These are phyloP conservation scores for Rhaphigaster nebulosa DNA, from an alignment of 2,888 invertebrate species.

Conservation along the genomic window DNA sequence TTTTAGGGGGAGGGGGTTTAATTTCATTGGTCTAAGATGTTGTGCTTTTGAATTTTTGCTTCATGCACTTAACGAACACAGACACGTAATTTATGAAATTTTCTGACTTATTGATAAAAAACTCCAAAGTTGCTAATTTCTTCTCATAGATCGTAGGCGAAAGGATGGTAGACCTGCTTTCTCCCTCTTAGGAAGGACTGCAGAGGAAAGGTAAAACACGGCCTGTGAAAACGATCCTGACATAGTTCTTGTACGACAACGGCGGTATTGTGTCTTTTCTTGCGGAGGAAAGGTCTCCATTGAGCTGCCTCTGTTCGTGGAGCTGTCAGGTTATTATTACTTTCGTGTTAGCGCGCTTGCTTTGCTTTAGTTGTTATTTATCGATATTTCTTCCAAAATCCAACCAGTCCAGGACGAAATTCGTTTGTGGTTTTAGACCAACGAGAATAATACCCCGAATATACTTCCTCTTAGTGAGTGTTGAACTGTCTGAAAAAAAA, in stretches of 20 bases:
- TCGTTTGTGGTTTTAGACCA: neutral
- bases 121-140: neutral
- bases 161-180: conserved; percentile 28
- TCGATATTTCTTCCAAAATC: neutral
- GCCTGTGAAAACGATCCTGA: conserved; percentile 20
- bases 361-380: neutral
- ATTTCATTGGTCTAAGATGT: too few species aligned
- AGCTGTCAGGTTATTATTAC: neutral
- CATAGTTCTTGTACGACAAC: neutral
- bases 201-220: conserved; percentile 27
- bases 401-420: neutral
- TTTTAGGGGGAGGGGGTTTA: neutral
- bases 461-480: too few species aligned
- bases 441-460: too few species aligned
- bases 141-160: neutral
- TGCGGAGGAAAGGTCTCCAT: neutral
- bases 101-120: too few species aligned
- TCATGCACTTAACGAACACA: too few species aligned
- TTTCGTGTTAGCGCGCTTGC: neutral
- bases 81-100: too few species aligned
- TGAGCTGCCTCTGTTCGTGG: neutral
- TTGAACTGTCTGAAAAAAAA: too few species aligned
- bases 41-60: too few species aligned
- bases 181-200: neutral
- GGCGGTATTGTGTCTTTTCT: neutral